phyloP scores from a whole-genome alignment of 2,888 invertebrate species.

The Lysandra bellargus region DNA sequence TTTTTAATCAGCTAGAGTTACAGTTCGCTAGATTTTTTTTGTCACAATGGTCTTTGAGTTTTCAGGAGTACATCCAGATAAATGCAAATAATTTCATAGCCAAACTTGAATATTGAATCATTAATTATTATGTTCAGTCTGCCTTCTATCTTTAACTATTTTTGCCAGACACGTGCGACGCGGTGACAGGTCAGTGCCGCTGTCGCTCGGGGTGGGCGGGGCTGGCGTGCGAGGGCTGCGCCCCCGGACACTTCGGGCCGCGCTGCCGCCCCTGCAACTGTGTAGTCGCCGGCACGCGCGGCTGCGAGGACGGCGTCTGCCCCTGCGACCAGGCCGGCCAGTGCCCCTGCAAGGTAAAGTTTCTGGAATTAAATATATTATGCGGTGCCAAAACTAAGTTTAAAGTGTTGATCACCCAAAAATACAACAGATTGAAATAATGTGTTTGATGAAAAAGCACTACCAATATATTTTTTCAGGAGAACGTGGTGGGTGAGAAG shows the following conservation, averaged over 20 bases:
- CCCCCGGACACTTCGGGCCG: constrained; percentile 92
- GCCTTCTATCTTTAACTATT: background rate
- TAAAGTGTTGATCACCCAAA: background rate
- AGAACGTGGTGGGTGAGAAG: constrained; percentile 89
- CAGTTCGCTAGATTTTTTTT: background rate
- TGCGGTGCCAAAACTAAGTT: too few species aligned
- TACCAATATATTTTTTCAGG: constrained; percentile 68
- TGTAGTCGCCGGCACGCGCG: constrained; percentile 84
- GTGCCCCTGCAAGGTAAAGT: constrained; percentile 91
- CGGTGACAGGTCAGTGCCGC: constrained; percentile 85
- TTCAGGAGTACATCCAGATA: background rate
- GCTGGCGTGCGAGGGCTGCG: constrained; percentile 90
- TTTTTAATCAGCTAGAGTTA: background rate
- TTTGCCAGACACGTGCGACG: constrained; percentile 82
- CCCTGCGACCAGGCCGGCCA: constrained; percentile 87
- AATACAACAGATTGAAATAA: background rate
- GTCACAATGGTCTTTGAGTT: background rate
- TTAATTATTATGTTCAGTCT: background rate
- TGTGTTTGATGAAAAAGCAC: background rate
- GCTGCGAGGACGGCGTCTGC: constrained; percentile 82
- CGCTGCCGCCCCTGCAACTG: constrained; percentile 93
- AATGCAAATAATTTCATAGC: background rate
- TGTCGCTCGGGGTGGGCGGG: constrained; percentile 89
- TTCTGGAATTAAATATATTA: background rate
- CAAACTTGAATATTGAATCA: background rate